Conservation (phyloP, 2,113 vertebrate genomes). For the Phocoena sinus region DNA sequence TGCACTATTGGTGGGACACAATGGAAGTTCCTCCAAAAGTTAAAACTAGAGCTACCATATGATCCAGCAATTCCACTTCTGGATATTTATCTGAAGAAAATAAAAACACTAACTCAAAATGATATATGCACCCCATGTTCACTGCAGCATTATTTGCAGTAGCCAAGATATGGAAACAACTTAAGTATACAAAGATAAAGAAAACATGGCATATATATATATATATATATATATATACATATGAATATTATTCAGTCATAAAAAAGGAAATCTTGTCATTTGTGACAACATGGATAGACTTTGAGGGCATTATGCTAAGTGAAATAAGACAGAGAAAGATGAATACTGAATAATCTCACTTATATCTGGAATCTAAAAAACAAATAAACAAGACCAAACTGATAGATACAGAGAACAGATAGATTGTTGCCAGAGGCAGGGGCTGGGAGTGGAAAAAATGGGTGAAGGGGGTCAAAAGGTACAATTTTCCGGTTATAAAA, state of each 20-base stretch:
- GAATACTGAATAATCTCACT: not conserved
- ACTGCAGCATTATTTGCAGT: not conserved
- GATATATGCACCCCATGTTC: no score
- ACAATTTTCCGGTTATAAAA: not conserved
- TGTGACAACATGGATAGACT: not conserved
- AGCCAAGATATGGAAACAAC: not conserved
- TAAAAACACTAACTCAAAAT: not conserved
- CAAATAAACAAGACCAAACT: not conserved
- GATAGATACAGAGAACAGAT: not conserved
- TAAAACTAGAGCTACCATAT: not conserved
- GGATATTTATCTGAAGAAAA: not conserved
- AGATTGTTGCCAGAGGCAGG: not conserved
- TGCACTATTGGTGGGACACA: not conserved
- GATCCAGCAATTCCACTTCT: not conserved
- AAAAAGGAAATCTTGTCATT: no score
- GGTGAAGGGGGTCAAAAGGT: not conserved
- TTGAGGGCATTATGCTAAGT: not conserved
- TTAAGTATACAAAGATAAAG: not conserved
- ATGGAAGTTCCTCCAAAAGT: not conserved
- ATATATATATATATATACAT: no score
- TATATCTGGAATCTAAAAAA: not conserved
- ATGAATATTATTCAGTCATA: no score
- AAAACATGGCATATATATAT: no score
- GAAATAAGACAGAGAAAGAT: not conserved
- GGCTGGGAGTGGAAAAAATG: not conserved